A percentile compares a stretch with the other conserved stretches of the same genome.
These are phyloP conservation scores for Pachycephala philippinensis DNA, from an alignment of 2,113 vertebrate species.

Conservation along the genomic window DNA sequence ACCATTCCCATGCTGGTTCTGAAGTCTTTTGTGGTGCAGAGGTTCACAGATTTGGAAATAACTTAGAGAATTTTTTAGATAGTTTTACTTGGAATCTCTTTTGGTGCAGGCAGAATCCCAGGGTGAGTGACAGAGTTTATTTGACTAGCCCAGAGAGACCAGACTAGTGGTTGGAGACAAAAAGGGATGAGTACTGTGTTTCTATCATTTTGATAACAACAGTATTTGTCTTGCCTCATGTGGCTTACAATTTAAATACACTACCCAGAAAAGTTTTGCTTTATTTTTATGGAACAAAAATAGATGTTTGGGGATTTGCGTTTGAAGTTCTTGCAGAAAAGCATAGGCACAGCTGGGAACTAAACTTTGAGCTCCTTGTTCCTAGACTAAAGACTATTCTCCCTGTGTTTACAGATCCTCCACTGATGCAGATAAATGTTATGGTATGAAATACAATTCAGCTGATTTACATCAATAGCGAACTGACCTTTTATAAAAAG, in stretches of 20 bases:
- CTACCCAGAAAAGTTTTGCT: background rate
- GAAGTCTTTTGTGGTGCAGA: background rate
- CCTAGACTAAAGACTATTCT: background rate
- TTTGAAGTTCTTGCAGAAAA: background rate
- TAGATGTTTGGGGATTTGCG: background rate
- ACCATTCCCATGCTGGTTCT: background rate
- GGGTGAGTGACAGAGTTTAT: background rate
- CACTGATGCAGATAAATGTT: background rate
- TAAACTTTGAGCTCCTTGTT: background rate
- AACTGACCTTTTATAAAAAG: conserved; percentile 5
- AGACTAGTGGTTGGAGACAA: background rate
- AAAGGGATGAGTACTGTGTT: background rate
- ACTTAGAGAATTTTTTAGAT: background rate
- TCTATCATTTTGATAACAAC: background rate
- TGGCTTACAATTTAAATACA: background rate
- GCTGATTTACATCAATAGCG: background rate
- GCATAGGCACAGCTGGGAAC: background rate
- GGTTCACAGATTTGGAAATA: background rate
- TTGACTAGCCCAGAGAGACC: background rate
- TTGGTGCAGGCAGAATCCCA: background rate
- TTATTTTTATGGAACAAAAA: background rate
- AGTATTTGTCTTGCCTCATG: background rate
- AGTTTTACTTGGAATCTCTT: background rate
- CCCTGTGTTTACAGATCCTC: background rate
- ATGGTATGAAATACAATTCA: background rate